phyloP scores from a whole-genome alignment of 1,140 invertebrate genomes.

The Heliconius nattereri region DNA sequence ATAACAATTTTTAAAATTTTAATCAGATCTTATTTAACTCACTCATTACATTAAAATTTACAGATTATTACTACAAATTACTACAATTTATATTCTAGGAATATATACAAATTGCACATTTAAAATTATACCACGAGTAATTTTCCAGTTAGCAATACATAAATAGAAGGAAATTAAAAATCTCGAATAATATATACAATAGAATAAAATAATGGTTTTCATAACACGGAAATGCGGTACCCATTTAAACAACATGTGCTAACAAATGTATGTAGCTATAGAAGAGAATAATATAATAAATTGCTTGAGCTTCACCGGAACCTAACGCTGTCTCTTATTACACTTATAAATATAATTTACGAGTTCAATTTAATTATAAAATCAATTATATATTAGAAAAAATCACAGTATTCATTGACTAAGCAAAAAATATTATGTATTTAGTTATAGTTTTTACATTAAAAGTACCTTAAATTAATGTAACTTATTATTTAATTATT shows the following conservation, averaged over 20 bases:
- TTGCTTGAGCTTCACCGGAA: not conserved
- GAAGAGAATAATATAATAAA: not conserved
- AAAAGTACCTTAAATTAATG: too few species aligned
- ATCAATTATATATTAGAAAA: not conserved
- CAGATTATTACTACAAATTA: not conserved
- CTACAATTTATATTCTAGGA: not conserved
- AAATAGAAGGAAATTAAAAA: not conserved
- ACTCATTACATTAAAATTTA: not conserved
- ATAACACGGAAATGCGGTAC: not conserved
- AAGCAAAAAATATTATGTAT: too few species aligned
- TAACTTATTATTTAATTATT: too few species aligned
- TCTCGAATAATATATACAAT: not conserved
- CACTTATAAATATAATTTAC: not conserved
- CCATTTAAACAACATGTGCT: constrained; percentile 2
- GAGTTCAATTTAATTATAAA: not conserved
- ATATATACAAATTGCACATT: not conserved
- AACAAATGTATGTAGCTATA: not conserved
- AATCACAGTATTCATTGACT: not conserved
- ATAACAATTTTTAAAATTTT: not conserved
- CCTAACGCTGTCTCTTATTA: not conserved
- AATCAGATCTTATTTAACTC: not conserved
- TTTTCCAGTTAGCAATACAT: not conserved
- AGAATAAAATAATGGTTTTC: not conserved
- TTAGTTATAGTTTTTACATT: too few species aligned
- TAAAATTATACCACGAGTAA: too few species aligned